Conservation (phyloP, 2,888 invertebrate genomes). For the Apamea monoglypha region DNA sequence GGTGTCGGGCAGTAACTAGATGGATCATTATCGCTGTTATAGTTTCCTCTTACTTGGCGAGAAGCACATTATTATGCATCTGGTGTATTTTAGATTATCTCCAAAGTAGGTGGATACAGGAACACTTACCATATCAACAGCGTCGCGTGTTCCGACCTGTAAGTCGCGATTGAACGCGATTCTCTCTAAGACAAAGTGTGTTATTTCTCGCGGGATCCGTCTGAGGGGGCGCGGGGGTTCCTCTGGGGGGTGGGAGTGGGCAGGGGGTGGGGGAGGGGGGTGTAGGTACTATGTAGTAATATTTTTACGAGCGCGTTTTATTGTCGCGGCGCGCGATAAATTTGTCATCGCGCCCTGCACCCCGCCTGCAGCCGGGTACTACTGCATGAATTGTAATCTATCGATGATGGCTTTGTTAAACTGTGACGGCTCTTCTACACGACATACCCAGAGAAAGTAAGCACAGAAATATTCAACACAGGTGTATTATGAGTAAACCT, state of each 20-base stretch:
- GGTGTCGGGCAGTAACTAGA: background rate
- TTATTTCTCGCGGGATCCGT: slow-evolving; percentile 86
- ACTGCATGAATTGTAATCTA: slow-evolving; percentile 56
- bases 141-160: slow-evolving; percentile 47
- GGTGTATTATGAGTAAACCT: background rate
- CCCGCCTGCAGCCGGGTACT: slow-evolving; percentile 25
- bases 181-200: slow-evolving; percentile 88
- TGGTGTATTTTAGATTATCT: background rate
- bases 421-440: too few relatives aligned
- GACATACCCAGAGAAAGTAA: background rate
- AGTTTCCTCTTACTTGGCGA: background rate
- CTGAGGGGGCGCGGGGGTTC: slow-evolving; percentile 33
- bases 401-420: slow-evolving; percentile 15
- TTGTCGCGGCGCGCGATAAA: slow-evolving; percentile 84
- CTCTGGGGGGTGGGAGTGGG: slow-evolving; percentile 38
- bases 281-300: slow-evolving; percentile 78
- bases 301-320: slow-evolving; percentile 88
- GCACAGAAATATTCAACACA: background rate
- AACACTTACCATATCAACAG: slow-evolving; percentile 67
- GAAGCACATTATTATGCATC: background rate
- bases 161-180: slow-evolving; percentile 82
- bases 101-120: background rate
- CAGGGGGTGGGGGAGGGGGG: slow-evolving; percentile 41
- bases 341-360: slow-evolving; percentile 81
- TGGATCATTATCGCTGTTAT: background rate